phyloP scores from a whole-genome alignment of 2,113 vertebrate species.

The Epinephelus lanceolatus region DNA sequence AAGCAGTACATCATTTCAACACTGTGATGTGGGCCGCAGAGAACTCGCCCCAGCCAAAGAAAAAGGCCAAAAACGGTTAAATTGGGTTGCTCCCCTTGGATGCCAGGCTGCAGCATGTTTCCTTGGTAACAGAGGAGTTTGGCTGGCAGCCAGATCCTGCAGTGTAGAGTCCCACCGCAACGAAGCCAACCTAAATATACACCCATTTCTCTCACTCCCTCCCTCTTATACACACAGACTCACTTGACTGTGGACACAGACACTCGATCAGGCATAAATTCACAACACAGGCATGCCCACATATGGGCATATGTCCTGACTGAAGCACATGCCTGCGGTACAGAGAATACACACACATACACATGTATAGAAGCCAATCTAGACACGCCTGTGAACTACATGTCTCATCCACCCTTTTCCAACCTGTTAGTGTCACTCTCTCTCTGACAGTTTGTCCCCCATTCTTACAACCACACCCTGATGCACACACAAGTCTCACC shows the following conservation, averaged over 20 bases:
- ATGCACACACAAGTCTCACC: not conserved
- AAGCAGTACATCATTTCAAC: slow-evolving; percentile 2
- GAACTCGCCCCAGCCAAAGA: slow-evolving; percentile 1
- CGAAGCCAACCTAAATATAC: slow-evolving; percentile 61
- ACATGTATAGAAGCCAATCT: not conserved
- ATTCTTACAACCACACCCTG: not conserved
- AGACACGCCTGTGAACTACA: not conserved
- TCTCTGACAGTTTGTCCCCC: not conserved
- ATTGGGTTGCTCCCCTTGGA: slow-evolving; percentile 58
- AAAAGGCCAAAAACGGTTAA: slow-evolving; percentile 61
- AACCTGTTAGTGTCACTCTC: not conserved
- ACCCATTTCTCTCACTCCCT: slow-evolving; percentile 32
- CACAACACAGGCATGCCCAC: slow-evolving; percentile 17
- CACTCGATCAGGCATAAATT: slow-evolving; percentile 3
- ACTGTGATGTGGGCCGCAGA: slow-evolving; percentile 4
- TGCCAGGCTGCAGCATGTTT: slow-evolving; percentile 72
- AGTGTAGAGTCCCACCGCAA: slow-evolving; percentile 67
- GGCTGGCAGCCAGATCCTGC: slow-evolving; percentile 70
- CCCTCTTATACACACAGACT: slow-evolving; percentile 18
- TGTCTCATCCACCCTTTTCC: not conserved
- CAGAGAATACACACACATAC: slow-evolving; percentile 8
- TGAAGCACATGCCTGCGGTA: not conserved
- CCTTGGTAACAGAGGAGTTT: slow-evolving; percentile 77
- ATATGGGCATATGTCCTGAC: slow-evolving; percentile 23
- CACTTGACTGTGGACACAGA: slow-evolving; percentile 31